Evolutionary conservation across 92 coral and sea anemone genomes (phyloP).

Genomic region (Phenganax stokvisi): DNA sequence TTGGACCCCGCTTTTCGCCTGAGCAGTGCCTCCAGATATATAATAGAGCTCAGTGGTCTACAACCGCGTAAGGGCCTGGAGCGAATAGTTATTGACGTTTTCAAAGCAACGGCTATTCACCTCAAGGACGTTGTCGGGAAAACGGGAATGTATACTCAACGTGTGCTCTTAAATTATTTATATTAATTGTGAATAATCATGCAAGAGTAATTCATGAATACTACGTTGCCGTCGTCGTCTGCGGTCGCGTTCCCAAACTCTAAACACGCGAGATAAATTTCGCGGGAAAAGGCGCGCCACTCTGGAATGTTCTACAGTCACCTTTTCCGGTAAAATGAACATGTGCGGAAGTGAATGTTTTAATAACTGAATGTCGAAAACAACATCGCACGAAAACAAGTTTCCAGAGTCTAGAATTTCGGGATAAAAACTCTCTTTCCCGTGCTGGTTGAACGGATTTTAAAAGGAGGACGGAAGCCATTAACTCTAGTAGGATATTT

Average conservation of each 20-base stretch:
- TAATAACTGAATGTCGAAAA: constrained; percentile 2
- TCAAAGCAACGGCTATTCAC: too few species aligned
- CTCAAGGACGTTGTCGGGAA: too few species aligned
- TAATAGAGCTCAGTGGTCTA: too few species aligned
- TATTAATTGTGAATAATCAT: not conserved
- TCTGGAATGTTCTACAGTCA: constrained; percentile 17
- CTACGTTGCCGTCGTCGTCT: not conserved
- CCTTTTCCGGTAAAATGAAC: constrained; percentile 24
- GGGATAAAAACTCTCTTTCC: not conserved
- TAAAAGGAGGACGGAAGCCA: not conserved
- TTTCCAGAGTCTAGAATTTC: not conserved
- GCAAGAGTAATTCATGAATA: not conserved
- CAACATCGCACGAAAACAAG: not conserved
- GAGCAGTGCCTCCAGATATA: too few species aligned
- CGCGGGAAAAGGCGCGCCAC: constrained; percentile 23
- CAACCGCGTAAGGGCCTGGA: too few species aligned
- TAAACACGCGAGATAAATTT: not conserved
- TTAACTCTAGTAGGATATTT: not conserved
- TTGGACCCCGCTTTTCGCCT: too few species aligned
- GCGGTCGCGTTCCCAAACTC: too few species aligned
- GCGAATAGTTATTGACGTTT: too few species aligned
- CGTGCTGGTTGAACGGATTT: not conserved
- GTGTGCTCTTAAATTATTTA: too few species aligned
- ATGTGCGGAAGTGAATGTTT: not conserved
- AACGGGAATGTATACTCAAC: too few species aligned